A percentile compares a stretch with the other conserved stretches of the same genome.
Evolutionary conservation across 1,140 invertebrate genomes (phyloP).

Genomic region (Lepidurus couesii): DNA sequence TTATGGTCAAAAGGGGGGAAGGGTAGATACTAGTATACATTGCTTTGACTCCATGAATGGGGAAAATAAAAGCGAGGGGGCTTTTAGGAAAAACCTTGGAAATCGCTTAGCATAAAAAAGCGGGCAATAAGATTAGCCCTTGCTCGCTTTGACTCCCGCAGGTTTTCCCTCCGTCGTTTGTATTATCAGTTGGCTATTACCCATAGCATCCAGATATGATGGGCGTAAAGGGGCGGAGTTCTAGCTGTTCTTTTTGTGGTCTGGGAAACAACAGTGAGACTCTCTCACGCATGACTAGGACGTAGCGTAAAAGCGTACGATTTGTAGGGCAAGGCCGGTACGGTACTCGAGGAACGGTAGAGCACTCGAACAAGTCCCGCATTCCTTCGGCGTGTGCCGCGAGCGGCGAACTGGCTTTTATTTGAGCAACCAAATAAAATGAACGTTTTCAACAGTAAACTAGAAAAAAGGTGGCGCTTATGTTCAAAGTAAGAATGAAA

Average conservation of each 20-base stretch:
- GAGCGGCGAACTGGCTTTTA: too few species aligned
- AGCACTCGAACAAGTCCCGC: neutral
- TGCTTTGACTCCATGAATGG: slow-evolving; percentile 19
- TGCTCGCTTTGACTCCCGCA: neutral
- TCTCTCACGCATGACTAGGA: neutral
- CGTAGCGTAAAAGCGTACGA: neutral
- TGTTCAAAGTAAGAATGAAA: too few species aligned
- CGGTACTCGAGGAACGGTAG: neutral
- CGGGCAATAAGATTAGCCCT: neutral
- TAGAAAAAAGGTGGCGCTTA: too few species aligned
- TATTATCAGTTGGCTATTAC: neutral
- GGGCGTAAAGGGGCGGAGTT: neutral
- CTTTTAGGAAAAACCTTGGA: neutral
- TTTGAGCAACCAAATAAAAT: too few species aligned
- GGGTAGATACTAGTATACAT: neutral
- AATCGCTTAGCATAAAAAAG: slow-evolving; percentile 11
- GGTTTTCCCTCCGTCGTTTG: neutral
- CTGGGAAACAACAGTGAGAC: neutral
- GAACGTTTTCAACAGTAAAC: too few species aligned
- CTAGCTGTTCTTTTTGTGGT: neutral
- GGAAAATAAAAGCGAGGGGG: neutral
- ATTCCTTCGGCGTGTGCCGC: too few species aligned
- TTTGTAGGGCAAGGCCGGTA: slow-evolving; percentile 7
- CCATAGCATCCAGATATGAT: neutral
- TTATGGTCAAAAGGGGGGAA: neutral